A percentile compares a stretch with the other conserved stretches of the same genome.
These are phyloP conservation scores for Esperia sulphurella DNA, from an alignment of 2,888 invertebrate genomes.

Conservation along the genomic window DNA sequence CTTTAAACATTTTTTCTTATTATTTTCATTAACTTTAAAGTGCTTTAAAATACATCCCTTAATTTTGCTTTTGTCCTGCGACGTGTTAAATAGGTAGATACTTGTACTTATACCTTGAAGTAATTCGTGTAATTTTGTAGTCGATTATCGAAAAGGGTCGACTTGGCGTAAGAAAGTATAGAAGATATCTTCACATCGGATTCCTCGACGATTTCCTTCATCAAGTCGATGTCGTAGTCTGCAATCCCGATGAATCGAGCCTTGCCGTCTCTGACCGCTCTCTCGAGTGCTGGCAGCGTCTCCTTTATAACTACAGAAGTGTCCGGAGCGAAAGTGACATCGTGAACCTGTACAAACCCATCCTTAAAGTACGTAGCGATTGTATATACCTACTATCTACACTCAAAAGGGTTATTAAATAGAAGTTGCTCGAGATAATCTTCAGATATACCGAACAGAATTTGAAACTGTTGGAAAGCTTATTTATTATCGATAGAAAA, in stretches of 20 bases:
- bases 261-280: conserved; percentile 85
- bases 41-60: no score
- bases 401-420: no score
- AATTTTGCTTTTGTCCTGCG: no score
- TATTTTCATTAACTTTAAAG: no score
- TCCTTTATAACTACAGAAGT: conserved; percentile 88
- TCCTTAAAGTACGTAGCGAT: background rate
- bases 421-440: no score
- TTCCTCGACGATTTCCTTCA: conserved; percentile 86
- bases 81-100: no score
- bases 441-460: no score
- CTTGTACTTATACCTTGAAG: conserved; percentile 81
- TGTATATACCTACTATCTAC: no score
- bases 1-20: no score
- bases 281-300: conserved; percentile 90
- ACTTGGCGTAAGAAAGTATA: conserved; percentile 88
- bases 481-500: no score
- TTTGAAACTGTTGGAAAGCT: no score
- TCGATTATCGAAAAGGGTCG: conserved; percentile 88
- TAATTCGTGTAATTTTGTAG: conserved; percentile 85
- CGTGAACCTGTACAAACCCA: conserved; percentile 86
- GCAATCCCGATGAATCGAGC: conserved; percentile 92
- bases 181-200: conserved; percentile 83
- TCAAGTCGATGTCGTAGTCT: conserved; percentile 88
- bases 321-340: conserved; percentile 91